Evolutionary conservation across 92 coral and sea anemone species (phyloP).

Genomic region (Porites cylindrica): DNA sequence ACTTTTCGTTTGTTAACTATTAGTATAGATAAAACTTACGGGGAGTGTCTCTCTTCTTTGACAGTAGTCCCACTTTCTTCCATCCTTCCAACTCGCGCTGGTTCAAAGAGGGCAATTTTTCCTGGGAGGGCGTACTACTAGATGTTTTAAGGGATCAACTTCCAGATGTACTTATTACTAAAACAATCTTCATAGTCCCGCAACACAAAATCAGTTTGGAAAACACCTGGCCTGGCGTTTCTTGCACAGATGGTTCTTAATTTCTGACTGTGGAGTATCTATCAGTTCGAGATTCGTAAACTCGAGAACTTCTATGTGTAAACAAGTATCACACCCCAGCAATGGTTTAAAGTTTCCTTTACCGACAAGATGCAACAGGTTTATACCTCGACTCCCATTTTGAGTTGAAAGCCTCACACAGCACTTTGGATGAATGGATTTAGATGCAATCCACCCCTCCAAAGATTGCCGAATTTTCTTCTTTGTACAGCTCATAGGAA

Average conservation of each 20-base stretch:
- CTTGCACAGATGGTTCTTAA: slow-evolving; percentile 15
- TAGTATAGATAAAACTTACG: slow-evolving; percentile 61
- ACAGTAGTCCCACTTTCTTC: slow-evolving; percentile 64
- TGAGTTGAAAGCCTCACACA: slow-evolving; percentile 28
- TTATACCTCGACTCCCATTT: slow-evolving; percentile 41
- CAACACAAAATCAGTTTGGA: slow-evolving; percentile 37
- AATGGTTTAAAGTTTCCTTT: slow-evolving; percentile 66
- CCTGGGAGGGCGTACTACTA: slow-evolving; percentile 47
- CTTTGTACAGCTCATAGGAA: slow-evolving; percentile 51
- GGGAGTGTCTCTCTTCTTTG: slow-evolving; percentile 54
- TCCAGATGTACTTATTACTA: slow-evolving; percentile 47
- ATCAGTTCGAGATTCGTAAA: slow-evolving; percentile 66
- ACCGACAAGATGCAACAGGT: slow-evolving; percentile 56
- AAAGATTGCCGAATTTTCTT: not conserved
- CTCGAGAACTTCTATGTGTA: slow-evolving; percentile 71
- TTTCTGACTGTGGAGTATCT: not conserved
- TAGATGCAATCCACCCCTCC: slow-evolving; percentile 67
- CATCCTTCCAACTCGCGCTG: slow-evolving; percentile 48
- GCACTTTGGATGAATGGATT: not conserved
- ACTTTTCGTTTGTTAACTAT: slow-evolving; percentile 54
- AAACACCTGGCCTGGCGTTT: not conserved
- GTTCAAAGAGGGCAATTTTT: slow-evolving; percentile 41
- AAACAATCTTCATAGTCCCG: slow-evolving; percentile 31
- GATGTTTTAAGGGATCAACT: slow-evolving; percentile 37
- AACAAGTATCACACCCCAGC: slow-evolving; percentile 73